Evolutionary conservation across 2,797 vertebrate species (phyloP).

Genomic region (Sphaeramia orbicularis): DNA sequence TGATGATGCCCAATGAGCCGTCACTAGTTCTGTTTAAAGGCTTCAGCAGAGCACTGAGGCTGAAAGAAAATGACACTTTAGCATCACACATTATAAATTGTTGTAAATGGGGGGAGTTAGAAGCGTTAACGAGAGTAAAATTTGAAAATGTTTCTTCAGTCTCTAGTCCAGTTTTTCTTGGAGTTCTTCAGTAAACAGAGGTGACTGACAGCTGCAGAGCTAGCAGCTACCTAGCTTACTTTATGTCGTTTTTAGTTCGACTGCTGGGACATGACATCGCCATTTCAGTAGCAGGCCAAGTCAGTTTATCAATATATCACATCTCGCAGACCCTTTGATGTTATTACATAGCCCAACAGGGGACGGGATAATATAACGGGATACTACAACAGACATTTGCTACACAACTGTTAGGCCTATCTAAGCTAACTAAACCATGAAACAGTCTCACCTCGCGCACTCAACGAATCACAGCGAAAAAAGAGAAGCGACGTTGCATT

Average conservation of each 20-base stretch:
- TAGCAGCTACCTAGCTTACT: neutral
- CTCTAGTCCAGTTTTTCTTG: neutral
- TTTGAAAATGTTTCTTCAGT: neutral
- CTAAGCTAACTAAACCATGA: neutral
- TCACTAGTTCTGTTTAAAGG: neutral
- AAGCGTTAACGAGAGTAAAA: neutral
- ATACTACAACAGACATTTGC: neutral
- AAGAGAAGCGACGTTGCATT: neutral
- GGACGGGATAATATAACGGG: neutral
- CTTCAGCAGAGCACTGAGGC: slow-evolving; percentile 13
- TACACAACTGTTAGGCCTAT: too few relatives aligned
- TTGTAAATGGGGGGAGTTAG: too few relatives aligned
- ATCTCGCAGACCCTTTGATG: neutral
- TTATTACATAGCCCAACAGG: slow-evolving; percentile 8
- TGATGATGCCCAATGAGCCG: neutral
- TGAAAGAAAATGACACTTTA: neutral
- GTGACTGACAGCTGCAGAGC: neutral
- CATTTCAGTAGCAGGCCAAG: neutral
- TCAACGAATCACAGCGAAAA: neutral
- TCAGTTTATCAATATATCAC: fast-evolving
- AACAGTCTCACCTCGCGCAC: slow-evolving; percentile 1
- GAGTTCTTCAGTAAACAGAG: neutral
- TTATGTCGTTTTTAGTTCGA: neutral
- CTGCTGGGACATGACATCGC: neutral
- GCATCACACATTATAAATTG: too few relatives aligned